Percentiles rank a stretch among this genome's conserved stretches.
Evolutionary conservation across 2,797 vertebrate species (phyloP).

Genomic region (Borostomias antarcticus): DNA sequence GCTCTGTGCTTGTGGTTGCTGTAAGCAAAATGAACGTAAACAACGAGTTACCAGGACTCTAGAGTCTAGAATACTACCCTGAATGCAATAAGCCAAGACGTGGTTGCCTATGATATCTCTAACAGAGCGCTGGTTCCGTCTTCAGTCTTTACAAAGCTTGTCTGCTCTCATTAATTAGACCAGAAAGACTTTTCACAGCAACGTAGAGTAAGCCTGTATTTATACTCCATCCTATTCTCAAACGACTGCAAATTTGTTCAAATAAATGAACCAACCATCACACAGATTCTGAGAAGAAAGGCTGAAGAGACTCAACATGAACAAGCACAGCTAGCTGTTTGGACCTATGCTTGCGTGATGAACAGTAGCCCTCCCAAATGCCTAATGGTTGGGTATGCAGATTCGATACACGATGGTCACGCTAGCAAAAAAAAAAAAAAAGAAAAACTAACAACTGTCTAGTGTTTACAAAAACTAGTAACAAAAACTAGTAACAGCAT

Average conservation of each 20-base stretch:
- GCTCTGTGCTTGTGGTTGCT: too few species aligned
- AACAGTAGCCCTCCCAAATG: not conserved
- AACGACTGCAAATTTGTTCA: constrained; percentile 38
- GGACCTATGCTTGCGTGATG: not conserved
- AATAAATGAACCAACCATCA: not conserved
- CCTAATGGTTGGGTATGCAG: not conserved
- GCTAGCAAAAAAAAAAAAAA: too few species aligned
- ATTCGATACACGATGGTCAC: not conserved
- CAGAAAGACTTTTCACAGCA: constrained; percentile 49
- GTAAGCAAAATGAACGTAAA: too few species aligned
- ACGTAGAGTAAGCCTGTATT: constrained; percentile 39
- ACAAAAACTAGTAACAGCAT: not conserved
- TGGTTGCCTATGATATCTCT: constrained; percentile 56
- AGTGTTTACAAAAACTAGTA: too few species aligned
- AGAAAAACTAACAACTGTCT: too few species aligned
- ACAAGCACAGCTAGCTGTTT: not conserved
- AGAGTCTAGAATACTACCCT: too few species aligned
- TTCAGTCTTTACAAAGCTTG: constrained; percentile 45
- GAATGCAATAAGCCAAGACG: too few species aligned
- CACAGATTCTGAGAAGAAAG: not conserved
- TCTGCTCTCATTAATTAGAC: constrained; percentile 57
- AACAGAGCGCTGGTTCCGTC: constrained; percentile 55
- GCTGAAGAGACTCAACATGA: not conserved
- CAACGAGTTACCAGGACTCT: too few species aligned
- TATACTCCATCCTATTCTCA: constrained; percentile 58